Evolutionary conservation across 2,888 invertebrate genomes (phyloP), one percentile per base, ranked within the genome.

Genomic region (Rambutsinella grinnellia): DNA sequence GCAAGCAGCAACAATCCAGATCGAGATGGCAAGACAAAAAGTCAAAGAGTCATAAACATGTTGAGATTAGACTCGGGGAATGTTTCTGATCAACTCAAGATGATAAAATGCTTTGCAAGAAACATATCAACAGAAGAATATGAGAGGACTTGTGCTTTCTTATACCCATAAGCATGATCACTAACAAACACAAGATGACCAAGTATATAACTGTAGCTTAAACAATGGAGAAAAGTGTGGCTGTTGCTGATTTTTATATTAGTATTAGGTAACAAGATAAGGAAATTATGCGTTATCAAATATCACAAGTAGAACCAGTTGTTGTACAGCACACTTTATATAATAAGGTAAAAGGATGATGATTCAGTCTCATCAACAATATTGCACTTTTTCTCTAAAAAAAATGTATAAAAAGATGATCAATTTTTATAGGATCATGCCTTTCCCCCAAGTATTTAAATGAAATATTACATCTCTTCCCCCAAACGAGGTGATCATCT

Each of bases 251-350:
- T 61, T 66, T 66, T 6, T 53, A 54, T 66, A 54, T 54, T 66
- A 44, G 49, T 67, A 69, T 60, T 60, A 57, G 60, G 57, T 70
- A 70, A 70, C 70, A 70, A 70, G 70, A 70, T 70, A 70, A 70
- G 46, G 68, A 61, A 62, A 54, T 70, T 70, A 53, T 26, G 60
- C 53, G 47, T 69, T 67, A 67, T 67, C 69, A 69, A 61, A 54
- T 69, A 69, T 69, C 69, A 69, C 57, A 67, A 67, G 58, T 5
- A 51, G 24, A 15, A 5, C 26, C 15, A 15, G 5, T 51, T 21
- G 23, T 23, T 53, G 53, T 53, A 21, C 53, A 53, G 46, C 2
- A 15, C 17, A 17, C 15, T n/a, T n/a, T n/a, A 13, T 53, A 53
- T n/a, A 21, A 23, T 53, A 53, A 19, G 53, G 23, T 19, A 6